A percentile compares a stretch with the other conserved stretches of the same genome.
These are phyloP conservation scores for Xylocampa areola DNA, from an alignment of 2,888 invertebrate genomes.

Conservation along the genomic window DNA sequence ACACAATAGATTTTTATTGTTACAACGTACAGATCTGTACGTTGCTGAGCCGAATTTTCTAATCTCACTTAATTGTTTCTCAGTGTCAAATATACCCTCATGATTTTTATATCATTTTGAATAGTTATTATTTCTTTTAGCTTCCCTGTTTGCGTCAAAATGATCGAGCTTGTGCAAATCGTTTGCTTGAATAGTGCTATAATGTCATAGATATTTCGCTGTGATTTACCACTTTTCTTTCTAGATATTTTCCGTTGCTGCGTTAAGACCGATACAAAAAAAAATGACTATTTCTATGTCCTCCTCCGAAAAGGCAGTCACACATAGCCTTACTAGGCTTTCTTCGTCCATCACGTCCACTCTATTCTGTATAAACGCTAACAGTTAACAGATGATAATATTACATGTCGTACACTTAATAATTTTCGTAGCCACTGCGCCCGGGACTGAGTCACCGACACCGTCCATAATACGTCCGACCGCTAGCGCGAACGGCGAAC, in stretches of 20 bases:
- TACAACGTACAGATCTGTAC: too few relatives aligned
- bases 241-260: constrained; percentile 4
- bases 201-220: constrained; percentile 4
- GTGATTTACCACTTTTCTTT: constrained; percentile 3
- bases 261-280: constrained; percentile 2
- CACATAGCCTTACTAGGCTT: constrained; percentile 5
- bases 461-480: too few relatives aligned
- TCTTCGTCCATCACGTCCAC: too few relatives aligned
- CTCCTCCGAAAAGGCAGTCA: constrained; percentile 2
- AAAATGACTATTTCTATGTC: constrained; percentile 3
- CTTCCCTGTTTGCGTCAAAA: constrained; percentile 4
- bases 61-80: constrained; percentile 3
- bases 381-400: constrained; percentile 3
- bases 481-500: too few relatives aligned
- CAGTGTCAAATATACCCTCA: constrained; percentile 4
- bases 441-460: background rate
- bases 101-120: constrained; percentile 5
- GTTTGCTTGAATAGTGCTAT: constrained; percentile 7
- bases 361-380: background rate
- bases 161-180: constrained; percentile 7
- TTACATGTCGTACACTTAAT: too few relatives aligned
- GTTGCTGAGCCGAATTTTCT: too few relatives aligned
- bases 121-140: constrained; percentile 5
- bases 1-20: too few relatives aligned
- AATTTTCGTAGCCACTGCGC: background rate